Conservation (phyloP, 2,888 invertebrate species). For the Quadriops clusia region DNA sequence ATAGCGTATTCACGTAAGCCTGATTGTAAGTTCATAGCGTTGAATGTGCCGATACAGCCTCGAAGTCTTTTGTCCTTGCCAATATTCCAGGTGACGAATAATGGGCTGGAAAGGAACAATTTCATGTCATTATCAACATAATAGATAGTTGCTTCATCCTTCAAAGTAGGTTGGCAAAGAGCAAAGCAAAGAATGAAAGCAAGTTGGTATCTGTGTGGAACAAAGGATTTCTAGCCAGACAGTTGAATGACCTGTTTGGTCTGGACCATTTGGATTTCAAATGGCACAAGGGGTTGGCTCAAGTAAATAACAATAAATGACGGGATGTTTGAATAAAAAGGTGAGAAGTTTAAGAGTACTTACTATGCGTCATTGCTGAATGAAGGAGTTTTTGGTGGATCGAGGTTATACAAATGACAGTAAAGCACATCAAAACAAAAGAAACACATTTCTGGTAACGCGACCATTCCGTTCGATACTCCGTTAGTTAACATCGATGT, state of each 20-base stretch:
- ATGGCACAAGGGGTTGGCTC: no score
- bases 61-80: slow-evolving; percentile 89
- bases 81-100: slow-evolving; percentile 99
- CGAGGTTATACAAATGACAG: slow-evolving; percentile 84
- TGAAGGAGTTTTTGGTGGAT: slow-evolving; percentile 80
- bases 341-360: slow-evolving; percentile 38
- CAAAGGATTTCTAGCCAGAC: slow-evolving; percentile 20
- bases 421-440: slow-evolving; percentile 98
- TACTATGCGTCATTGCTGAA: slow-evolving; percentile 94
- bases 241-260: slow-evolving; percentile 28
- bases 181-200: background rate
- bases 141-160: no score
- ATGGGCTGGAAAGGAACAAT: slow-evolving; percentile 52
- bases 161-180: no score
- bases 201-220: slow-evolving; percentile 12
- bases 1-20: slow-evolving; percentile 94
- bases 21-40: slow-evolving; percentile 88
- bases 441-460: slow-evolving; percentile 93
- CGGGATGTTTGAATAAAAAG: no score
- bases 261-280: slow-evolving; percentile 5
- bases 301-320: no score
- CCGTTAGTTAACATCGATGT: slow-evolving; percentile 29
- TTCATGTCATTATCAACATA: no score
- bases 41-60: slow-evolving; percentile 98
- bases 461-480: slow-evolving; percentile 48